Evolutionary conservation across 2,113 vertebrate genomes (phyloP).

Genomic region (Plestiodon gilberti): DNA sequence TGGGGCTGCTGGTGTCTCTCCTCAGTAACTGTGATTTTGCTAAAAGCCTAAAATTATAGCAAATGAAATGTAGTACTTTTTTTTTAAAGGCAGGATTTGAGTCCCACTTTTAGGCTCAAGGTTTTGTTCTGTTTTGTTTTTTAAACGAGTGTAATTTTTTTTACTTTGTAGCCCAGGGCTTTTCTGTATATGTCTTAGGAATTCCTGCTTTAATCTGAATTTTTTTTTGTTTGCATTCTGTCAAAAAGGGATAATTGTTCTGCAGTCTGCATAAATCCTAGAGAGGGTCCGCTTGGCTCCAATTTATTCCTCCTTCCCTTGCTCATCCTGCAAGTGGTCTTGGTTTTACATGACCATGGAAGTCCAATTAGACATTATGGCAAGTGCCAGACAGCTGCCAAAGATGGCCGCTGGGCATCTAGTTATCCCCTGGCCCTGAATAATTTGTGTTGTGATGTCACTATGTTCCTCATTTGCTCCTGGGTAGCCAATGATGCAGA

Average conservation of each 20-base stretch:
- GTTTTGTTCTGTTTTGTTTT: neutral
- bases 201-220: conserved; percentile 59
- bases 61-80: conserved; percentile 5
- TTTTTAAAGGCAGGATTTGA: conserved; percentile 3
- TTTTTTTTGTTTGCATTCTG: conserved; percentile 67
- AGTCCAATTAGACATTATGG: neutral
- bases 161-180: conserved; percentile 65
- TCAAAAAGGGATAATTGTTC: conserved; percentile 62
- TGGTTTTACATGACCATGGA: neutral
- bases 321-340: conserved; percentile 5
- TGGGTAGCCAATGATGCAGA: neutral
- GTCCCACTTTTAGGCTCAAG: neutral
- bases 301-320: neutral
- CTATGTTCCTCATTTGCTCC: neutral
- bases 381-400: neutral
- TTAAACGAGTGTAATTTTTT: conserved; percentile 54
- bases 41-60: conserved; percentile 45
- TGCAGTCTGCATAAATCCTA: conserved; percentile 49
- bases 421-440: neutral
- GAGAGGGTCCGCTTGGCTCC: conserved; percentile 7
- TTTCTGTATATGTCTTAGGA: conserved; percentile 52
- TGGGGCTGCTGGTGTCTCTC: neutral
- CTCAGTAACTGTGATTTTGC: conserved; percentile 37
- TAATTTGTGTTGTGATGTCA: neutral
- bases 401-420: neutral